Base-by-base conservation (phyloP, 2,888 invertebrate species). In the Lomographa bimaculata region DNA sequence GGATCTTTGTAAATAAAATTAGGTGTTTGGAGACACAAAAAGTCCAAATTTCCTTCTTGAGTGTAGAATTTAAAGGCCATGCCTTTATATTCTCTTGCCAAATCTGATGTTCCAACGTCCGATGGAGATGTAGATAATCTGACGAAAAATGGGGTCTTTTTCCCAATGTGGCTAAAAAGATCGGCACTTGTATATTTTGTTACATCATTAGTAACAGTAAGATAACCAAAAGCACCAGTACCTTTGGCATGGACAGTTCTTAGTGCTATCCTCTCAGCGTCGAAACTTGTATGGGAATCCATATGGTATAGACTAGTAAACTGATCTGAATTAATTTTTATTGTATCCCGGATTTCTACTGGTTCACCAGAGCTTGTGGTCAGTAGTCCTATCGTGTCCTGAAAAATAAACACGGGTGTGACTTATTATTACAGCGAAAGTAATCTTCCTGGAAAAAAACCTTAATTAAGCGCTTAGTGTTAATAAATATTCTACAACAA, bases 211-310 rank as follows among this genome's bases (percentile, higher is more conserved):
- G 95, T 96, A 1, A 96, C 94, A 76, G 95, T 94, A 57, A 96
- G 95, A 62, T 94, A 94, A 1, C 94, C 95, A 68, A 94, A 94
- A 1, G 95, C 95, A 7, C 94, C 97, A 19, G 94, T 94, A 43
- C 97, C 98, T 82, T 98, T 98, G 0, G 98, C 97, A 71, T 97
- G 97, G 1, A 96, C 97, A 0, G 97, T 94, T 55, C 98, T 91
- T 71, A 98, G 97, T 0, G 98, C 97, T 60, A 97, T 97, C 39
- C 97, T 91, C 75, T 98, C 97, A 10, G 95, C 89, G 67, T 93
- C 92, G 60, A 96, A 94, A 67, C 96, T 93, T 0, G 46, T 36
- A 0, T 38, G 44, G 3, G 30, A 93, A 83, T 56, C 94, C 5
- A 29, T 43, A 24, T 64, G 58, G 16, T 46, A 54, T 11, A 60